Evolutionary conservation across 2,113 vertebrate genomes (phyloP).

Genomic region (Motacilla tschutschensis): DNA sequence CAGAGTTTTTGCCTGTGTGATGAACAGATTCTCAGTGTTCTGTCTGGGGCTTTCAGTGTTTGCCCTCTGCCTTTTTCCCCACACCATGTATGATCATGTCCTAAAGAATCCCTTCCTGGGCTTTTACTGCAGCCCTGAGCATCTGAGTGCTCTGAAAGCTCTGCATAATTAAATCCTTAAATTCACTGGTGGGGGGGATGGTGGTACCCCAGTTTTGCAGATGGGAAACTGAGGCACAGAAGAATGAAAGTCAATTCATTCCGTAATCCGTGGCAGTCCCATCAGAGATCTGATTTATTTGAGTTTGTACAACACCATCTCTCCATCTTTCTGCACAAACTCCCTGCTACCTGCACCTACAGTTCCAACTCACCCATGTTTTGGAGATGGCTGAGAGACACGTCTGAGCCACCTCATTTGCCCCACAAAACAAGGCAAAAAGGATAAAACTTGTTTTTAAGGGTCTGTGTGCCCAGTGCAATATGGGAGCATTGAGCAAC

Average conservation of each 20-base stretch:
- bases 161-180: background rate
- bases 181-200: background rate
- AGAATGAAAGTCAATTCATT: background rate
- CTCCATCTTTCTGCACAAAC: background rate
- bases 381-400: background rate
- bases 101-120: background rate
- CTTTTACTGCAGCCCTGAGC: background rate
- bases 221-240: background rate
- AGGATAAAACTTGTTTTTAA: background rate
- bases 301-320: background rate
- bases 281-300: background rate
- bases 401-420: background rate
- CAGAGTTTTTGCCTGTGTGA: background rate
- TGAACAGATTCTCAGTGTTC: background rate
- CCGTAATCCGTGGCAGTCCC: background rate
- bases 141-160: background rate
- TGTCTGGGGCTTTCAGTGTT: background rate
- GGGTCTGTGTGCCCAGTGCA: background rate
- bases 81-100: rapidly evolving
- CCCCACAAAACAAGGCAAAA: background rate
- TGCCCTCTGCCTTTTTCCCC: background rate
- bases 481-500: background rate
- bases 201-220: background rate
- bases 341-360: rapidly evolving
- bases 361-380: background rate